phyloP scores from a whole-genome alignment of 2,888 invertebrate species.

The Tridacna gigas region DNA sequence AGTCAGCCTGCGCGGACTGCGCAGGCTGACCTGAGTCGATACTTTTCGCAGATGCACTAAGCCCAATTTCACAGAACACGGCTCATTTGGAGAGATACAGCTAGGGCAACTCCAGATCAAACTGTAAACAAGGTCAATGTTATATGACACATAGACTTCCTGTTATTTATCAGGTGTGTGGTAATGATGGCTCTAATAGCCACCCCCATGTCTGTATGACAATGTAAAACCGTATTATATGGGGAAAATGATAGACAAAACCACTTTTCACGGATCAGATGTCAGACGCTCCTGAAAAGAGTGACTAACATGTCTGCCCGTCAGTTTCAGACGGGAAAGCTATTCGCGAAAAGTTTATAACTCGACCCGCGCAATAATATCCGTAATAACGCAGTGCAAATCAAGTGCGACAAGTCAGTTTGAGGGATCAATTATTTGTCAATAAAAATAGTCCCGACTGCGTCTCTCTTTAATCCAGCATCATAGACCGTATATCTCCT shows the following conservation, averaged over 20 bases:
- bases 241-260: no score
- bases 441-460: constrained; percentile 17
- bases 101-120: no score
- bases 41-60: not conserved
- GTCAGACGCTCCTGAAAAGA: no score
- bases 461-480: constrained; percentile 1
- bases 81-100: not conserved
- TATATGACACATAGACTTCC: no score
- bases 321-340: no score
- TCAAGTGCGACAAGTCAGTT: constrained; percentile 18
- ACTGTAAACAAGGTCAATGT: no score
- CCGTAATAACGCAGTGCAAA: constrained; percentile 17
- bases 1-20: not conserved
- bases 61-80: not conserved
- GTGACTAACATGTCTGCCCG: no score
- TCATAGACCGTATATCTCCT: not conserved
- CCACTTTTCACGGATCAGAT: no score
- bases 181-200: no score
- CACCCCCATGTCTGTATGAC: no score
- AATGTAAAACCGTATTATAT: no score
- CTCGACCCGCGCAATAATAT: constrained; percentile 3
- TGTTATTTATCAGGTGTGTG: no score
- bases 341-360: constrained; percentile 1
- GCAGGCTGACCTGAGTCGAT: not conserved
- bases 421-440: constrained; percentile 26